A percentile compares a stretch with the other conserved stretches of the same genome.
Evolutionary conservation across 2,888 invertebrate species (phyloP).

Genomic region (Nomada ruficornis): DNA sequence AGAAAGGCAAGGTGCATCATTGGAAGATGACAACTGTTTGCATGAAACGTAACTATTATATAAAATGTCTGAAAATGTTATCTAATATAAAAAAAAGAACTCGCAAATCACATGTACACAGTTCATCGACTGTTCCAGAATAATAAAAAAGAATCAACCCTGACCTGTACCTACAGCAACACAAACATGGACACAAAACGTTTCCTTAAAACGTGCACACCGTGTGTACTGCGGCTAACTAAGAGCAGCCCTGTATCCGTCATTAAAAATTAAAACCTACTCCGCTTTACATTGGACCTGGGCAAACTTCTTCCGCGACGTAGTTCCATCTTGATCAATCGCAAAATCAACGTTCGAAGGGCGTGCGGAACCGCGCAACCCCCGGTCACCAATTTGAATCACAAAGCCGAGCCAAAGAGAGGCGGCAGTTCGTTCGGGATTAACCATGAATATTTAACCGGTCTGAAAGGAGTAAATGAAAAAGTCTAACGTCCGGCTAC

Average conservation of each 20-base stretch:
- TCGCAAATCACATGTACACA: too few species aligned
- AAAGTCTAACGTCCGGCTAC: not conserved
- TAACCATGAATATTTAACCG: conserved; percentile 31
- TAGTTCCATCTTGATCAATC: not conserved
- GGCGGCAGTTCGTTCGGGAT: conserved; percentile 20
- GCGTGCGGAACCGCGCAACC: not conserved
- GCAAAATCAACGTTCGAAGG: not conserved
- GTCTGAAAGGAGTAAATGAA: not conserved
- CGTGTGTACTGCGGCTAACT: too few species aligned
- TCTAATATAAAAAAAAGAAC: too few species aligned
- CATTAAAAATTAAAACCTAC: conserved; percentile 12
- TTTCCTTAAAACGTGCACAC: not conserved
- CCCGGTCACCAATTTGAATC: conserved; percentile 16
- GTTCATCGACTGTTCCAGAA: too few species aligned
- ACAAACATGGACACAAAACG: not conserved
- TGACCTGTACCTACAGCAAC: not conserved
- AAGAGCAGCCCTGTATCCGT: not conserved
- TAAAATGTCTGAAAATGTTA: too few species aligned
- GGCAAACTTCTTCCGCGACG: conserved; percentile 1
- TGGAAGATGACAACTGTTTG: too few species aligned
- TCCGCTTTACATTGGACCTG: not conserved
- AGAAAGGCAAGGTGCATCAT: too few species aligned
- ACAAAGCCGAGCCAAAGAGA: conserved; percentile 28
- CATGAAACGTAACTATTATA: too few species aligned
- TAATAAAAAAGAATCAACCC: too few species aligned